phyloP scores from a whole-genome alignment of 2,113 vertebrate genomes.

The Elachura formosa region DNA sequence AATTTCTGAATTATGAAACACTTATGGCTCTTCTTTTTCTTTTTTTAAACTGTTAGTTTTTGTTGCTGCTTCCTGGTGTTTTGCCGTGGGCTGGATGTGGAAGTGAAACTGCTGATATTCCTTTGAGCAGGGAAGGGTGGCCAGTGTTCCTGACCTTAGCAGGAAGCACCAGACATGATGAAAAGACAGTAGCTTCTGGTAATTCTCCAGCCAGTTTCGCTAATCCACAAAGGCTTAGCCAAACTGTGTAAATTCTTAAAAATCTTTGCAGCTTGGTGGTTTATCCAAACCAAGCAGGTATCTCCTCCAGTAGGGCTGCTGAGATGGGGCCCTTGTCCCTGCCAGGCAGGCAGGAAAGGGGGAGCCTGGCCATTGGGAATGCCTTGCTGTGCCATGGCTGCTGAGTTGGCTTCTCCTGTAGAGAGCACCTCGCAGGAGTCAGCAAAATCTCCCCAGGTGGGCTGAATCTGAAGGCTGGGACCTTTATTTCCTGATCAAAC shows the following conservation, averaged over 20 bases:
- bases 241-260: background rate
- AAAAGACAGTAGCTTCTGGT: background rate
- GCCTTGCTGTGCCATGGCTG: background rate
- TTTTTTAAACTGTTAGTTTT: background rate
- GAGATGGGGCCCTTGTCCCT: fast-evolving
- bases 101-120: slow-evolving; percentile 64
- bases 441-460: background rate
- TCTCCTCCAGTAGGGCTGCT: fast-evolving
- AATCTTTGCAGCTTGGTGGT: background rate
- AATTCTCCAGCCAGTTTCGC: background rate
- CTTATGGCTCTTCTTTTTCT: background rate
- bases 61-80: background rate
- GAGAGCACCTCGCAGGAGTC: background rate
- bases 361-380: background rate
- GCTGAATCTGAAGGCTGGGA: background rate
- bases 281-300: fast-evolving
- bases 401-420: background rate
- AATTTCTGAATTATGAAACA: background rate
- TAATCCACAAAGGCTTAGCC: background rate
- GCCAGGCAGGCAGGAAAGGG: background rate
- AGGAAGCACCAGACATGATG: slow-evolving; percentile 12
- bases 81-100: background rate
- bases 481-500: background rate
- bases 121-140: background rate
- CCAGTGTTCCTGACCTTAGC: background rate